Evolutionary conservation across 2,113 vertebrate species (phyloP).

Genomic region (Heptranchias perlo): DNA sequence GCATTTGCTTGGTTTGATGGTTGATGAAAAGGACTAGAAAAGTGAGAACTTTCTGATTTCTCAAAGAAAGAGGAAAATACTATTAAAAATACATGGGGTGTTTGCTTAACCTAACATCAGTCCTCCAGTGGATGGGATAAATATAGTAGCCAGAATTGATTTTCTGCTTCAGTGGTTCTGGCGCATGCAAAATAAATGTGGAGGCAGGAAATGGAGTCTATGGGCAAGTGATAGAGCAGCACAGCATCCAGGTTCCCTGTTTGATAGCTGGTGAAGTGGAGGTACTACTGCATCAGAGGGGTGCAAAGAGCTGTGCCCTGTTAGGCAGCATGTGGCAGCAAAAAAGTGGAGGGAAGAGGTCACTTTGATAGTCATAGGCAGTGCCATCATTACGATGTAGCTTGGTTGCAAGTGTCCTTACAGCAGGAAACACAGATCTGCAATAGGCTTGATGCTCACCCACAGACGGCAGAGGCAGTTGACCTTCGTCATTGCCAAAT

Average conservation of each 20-base stretch:
- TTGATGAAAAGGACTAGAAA: not conserved
- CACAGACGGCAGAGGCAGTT: not conserved
- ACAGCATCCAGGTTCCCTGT: not conserved
- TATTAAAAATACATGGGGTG: not conserved
- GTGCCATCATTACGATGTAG: not conserved
- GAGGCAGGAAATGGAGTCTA: too few relatives aligned
- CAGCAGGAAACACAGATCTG: not conserved
- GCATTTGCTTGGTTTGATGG: not conserved
- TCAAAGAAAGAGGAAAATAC: not conserved
- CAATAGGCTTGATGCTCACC: not conserved
- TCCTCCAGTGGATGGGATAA: not conserved
- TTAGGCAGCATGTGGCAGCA: not conserved
- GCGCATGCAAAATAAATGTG: not conserved
- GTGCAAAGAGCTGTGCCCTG: not conserved
- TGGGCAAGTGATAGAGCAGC: too few relatives aligned
- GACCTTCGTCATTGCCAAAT: not conserved
- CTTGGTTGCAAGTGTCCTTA: not conserved
- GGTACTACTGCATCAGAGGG: not conserved
- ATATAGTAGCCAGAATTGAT: not conserved
- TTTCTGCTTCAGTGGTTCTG: not conserved
- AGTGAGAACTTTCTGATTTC: not conserved
- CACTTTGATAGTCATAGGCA: not conserved
- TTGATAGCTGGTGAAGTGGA: not conserved
- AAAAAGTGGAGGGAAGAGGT: not conserved
- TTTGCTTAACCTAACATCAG: too few relatives aligned